These are phyloP conservation scores for Melanitta fusca DNA, from an alignment of 2,797 vertebrate genomes.

Conservation along the genomic window DNA sequence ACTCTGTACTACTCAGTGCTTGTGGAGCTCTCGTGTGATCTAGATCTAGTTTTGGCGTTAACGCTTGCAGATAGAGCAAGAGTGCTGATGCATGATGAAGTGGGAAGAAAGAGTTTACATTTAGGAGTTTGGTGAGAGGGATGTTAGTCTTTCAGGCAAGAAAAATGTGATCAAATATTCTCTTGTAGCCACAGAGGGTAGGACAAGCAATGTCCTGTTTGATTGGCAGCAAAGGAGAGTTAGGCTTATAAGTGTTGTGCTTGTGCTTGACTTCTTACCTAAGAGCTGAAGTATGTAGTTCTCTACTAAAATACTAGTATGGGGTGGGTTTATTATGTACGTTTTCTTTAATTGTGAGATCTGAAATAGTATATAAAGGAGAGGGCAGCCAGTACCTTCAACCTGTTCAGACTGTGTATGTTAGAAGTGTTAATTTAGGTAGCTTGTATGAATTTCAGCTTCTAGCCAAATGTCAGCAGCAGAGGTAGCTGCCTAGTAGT, in stretches of 20 bases:
- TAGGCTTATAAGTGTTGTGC: neutral
- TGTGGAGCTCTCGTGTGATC: neutral
- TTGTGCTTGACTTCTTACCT: neutral
- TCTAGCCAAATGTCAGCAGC: neutral
- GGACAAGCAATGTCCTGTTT: neutral
- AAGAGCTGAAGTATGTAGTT: neutral
- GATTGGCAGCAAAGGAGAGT: neutral
- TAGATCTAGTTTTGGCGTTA: neutral
- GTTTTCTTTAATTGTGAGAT: neutral
- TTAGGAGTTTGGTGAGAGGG: neutral
- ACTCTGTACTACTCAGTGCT: accelerated
- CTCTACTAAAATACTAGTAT: neutral
- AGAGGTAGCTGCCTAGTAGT: neutral
- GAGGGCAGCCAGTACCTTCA: neutral
- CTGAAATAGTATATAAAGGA: neutral
- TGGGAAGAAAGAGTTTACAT: neutral
- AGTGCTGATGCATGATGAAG: neutral
- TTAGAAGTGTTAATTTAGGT: neutral
- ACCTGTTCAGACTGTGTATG: neutral
- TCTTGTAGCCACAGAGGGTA: neutral
- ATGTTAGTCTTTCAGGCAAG: neutral
- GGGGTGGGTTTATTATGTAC: neutral
- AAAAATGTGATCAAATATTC: neutral
- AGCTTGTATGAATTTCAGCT: neutral
- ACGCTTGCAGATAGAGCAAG: neutral